Evolutionary conservation across 2,888 invertebrate genomes (phyloP).

Genomic region (Drosophila villosipedis): DNA sequence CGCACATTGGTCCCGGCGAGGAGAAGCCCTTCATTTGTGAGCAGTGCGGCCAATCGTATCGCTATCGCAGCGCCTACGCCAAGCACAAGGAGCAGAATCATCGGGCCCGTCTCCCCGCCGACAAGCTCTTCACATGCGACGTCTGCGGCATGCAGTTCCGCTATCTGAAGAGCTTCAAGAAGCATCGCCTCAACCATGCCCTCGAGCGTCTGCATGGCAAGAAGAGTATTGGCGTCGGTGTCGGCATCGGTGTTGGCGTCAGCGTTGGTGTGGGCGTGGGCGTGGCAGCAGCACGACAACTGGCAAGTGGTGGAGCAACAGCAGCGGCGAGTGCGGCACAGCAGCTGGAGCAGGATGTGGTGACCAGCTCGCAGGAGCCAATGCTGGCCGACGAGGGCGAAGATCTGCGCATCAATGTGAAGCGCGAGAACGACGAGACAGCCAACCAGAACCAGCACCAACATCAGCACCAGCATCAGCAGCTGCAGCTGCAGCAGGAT

Average conservation of each 20-base stretch:
- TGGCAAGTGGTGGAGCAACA: conserved; percentile 20
- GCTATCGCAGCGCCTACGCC: conserved; percentile 93
- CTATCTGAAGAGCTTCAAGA: conserved; percentile 95
- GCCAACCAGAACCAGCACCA: conserved; percentile 84
- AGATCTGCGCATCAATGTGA: conserved; percentile 87
- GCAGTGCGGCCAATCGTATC: conserved; percentile 95
- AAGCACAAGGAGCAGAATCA: conserved; percentile 96
- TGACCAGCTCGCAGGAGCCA: conserved; percentile 90
- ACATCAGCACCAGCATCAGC: not conserved
- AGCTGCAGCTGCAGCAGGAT: conserved; percentile 85
- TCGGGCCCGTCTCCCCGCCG: conserved; percentile 93
- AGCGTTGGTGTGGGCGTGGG: conserved; percentile 9
- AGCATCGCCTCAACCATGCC: conserved; percentile 94
- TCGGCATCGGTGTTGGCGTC: conserved; percentile 29
- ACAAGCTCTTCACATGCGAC: conserved; percentile 95
- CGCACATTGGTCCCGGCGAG: conserved; percentile 88
- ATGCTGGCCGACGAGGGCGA: conserved; percentile 87
- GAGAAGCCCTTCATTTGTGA: conserved; percentile 96
- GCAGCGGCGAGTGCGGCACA: conserved; percentile 36
- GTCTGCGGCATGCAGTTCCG: conserved; percentile 97
- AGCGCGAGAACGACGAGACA: conserved; percentile 86
- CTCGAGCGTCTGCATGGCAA: conserved; percentile 92
- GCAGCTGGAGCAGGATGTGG: conserved; percentile 87
- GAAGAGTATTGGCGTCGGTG: conserved; percentile 79
- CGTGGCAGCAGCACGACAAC: conserved; percentile 19